Evolutionary conservation across 1,140 invertebrate genomes (phyloP), one percentile per base, ranked within the genome.

Genomic region (Campoletis sonorensis): DNA sequence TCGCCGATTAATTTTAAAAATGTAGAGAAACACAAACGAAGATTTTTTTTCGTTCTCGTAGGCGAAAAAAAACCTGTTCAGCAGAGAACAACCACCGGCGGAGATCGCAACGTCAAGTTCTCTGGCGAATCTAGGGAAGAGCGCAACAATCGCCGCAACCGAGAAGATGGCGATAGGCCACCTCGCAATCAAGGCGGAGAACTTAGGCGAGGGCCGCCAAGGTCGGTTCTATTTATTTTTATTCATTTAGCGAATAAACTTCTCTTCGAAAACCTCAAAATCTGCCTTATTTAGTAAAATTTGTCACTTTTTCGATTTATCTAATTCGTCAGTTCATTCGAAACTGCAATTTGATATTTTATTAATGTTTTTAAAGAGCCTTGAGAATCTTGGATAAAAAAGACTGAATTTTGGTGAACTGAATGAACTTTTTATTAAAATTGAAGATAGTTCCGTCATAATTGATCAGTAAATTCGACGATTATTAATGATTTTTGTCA

Each of bases 101-200:
- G 86, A 23, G 93, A 93, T 64, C 90, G 92, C 61, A 92, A 89
- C 79, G 92, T 93, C 0, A 94, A 93, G 78, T 93, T 93, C 85
- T 90, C 90, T 10, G 87, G 87, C 58, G 95, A 95, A 85, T 94
- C 93, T 67, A 93, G 95, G 61, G 95, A 96, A 85, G 95, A 95
- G 84, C 92, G 95, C 79, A 96, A 96, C 86, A 96, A 96, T 86
- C 93, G 94, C 78, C 93, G 95, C 82, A 96, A 96, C 89, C 93
- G 94, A 18, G 95, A 96, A 85, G 95, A 96, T 83, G 90, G 93
- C 79, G 90, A 92, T 4, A 86, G 89, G 68, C 84, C 85, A n/a
- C 86, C 88, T 68, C 91, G 91, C 68, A 85, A 82, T 37, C 91
- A 91, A 51, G 88, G 82, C 23, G 81, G 87, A 80, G 90, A 92